Percentiles rank a stretch among this genome's conserved stretches.
Evolutionary conservation across 2,888 invertebrate genomes (phyloP).

Genomic region (Ganaspis brasiliensis): DNA sequence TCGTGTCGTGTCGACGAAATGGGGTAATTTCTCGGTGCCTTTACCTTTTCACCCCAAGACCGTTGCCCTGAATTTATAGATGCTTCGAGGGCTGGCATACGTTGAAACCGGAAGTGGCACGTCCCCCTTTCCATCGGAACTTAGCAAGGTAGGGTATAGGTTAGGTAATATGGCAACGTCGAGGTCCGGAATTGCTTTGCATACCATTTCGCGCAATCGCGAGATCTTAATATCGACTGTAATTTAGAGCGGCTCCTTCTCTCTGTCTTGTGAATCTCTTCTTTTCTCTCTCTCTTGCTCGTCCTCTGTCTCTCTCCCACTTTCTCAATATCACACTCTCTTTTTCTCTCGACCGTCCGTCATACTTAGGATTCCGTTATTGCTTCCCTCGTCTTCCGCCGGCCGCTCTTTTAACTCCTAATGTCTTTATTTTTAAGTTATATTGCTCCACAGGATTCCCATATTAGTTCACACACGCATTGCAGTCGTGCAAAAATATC

Average conservation of each 20-base stretch:
- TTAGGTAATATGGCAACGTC: slow-evolving; percentile 56
- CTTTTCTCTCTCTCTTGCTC: slow-evolving; percentile 37
- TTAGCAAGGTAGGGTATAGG: slow-evolving; percentile 48
- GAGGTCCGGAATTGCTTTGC: slow-evolving; percentile 54
- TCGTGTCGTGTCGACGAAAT: slow-evolving; percentile 42
- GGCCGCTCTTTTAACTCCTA: slow-evolving; percentile 41
- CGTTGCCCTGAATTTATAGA: slow-evolving; percentile 72
- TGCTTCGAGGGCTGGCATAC: slow-evolving; percentile 66
- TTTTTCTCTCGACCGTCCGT: slow-evolving; percentile 39
- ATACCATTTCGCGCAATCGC: slow-evolving; percentile 79
- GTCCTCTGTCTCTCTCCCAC: slow-evolving; percentile 19
- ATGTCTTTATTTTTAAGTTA: slow-evolving; percentile 42
- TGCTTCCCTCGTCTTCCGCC: slow-evolving; percentile 46
- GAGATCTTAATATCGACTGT: slow-evolving; percentile 79
- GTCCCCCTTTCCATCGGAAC: slow-evolving; percentile 53
- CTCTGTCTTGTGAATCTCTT: slow-evolving; percentile 25
- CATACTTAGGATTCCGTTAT: slow-evolving; percentile 36
- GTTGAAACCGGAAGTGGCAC: slow-evolving; percentile 71
- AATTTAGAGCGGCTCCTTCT: slow-evolving; percentile 70
- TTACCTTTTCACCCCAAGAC: slow-evolving; percentile 54
- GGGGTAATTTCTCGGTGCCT: slow-evolving; percentile 55
- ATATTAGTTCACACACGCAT: slow-evolving; percentile 34
- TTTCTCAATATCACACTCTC: slow-evolving; percentile 41
- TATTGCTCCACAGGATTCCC: slow-evolving; percentile 36
- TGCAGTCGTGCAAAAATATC: slow-evolving; percentile 12